A percentile compares a stretch with the other conserved stretches of the same genome.
Conservation (phyloP, 2,797 vertebrate species). For the Bovichtus variegatus region DNA sequence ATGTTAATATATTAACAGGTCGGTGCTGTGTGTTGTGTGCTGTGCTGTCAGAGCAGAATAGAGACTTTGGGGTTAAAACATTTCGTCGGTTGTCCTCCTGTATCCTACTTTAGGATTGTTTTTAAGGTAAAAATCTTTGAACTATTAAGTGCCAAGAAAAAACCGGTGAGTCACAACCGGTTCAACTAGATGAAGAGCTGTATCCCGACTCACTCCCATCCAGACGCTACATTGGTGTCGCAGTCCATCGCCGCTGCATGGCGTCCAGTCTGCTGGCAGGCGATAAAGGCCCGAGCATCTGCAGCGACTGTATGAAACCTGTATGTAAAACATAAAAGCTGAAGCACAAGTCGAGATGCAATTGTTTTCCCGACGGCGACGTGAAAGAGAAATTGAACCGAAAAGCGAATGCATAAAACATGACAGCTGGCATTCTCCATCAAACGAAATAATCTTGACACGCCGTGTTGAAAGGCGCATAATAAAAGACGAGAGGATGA, state of each 20-base stretch:
- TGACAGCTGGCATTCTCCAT: conserved; percentile 62
- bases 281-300: conserved; percentile 40
- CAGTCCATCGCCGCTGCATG: conserved; percentile 21
- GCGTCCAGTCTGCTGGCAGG: conserved; percentile 14
- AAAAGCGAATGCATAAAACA: conserved; percentile 75
- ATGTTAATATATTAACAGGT: not conserved
- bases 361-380: conserved; percentile 11
- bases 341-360: conserved; percentile 43
- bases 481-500: conserved; percentile 45
- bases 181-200: not conserved
- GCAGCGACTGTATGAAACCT: conserved; percentile 38
- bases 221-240: conserved; percentile 16
- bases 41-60: not conserved
- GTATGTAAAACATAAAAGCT: conserved; percentile 29
- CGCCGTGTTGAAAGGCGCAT: conserved; percentile 46
- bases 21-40: too few species aligned
- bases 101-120: too few species aligned
- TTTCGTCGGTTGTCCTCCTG: not conserved
- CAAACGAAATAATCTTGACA: conserved; percentile 57
- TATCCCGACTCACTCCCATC: conserved; percentile 17
- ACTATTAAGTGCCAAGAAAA: conserved; percentile 3
- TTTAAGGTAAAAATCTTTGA: not conserved
- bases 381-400: conserved; percentile 37
- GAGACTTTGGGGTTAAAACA: not conserved
- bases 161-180: not conserved